Conservation (phyloP, 2,113 vertebrate genomes). For the Gorsachius goisagi region DNA sequence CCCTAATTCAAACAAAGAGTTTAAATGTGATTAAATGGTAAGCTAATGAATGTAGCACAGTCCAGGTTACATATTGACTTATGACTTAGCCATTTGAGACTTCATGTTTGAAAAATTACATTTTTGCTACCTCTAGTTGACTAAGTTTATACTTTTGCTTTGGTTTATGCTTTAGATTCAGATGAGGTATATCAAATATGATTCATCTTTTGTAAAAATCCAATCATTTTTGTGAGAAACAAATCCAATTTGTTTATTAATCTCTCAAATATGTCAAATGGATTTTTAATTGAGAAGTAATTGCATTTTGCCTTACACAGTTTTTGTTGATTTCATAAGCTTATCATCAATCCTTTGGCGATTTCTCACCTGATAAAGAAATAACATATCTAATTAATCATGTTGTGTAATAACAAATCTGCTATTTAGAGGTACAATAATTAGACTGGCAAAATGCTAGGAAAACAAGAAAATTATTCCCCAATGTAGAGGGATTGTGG, state of each 20-base stretch:
- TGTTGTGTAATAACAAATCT: constrained; percentile 61
- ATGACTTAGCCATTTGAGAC: neutral
- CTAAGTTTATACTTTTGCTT: neutral
- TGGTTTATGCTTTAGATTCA: neutral
- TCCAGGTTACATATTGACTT: neutral
- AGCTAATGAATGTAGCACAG: neutral
- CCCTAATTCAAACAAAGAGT: neutral
- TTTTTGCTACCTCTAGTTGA: neutral
- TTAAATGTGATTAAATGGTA: neutral
- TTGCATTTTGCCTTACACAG: constrained; percentile 52
- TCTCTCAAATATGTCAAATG: constrained; percentile 69
- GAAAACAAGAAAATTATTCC: constrained; percentile 72
- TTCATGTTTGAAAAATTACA: neutral
- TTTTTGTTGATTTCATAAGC: constrained; percentile 61
- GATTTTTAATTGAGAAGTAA: constrained; percentile 75
- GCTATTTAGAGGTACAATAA: constrained; percentile 68
- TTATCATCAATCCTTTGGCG: constrained; percentile 63
- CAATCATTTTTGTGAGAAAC: constrained; percentile 55
- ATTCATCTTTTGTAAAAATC: neutral
- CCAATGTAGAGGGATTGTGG: constrained; percentile 54
- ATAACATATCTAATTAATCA: constrained; percentile 73
- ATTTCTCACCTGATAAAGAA: constrained; percentile 76
- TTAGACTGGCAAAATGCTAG: constrained; percentile 63
- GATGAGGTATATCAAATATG: neutral
- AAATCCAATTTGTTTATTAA: constrained; percentile 70